Percentiles rank a stretch among this genome's conserved stretches.
phyloP scores from a whole-genome alignment of 2,888 invertebrate genomes.

The Trypoxylon attenuatum region DNA sequence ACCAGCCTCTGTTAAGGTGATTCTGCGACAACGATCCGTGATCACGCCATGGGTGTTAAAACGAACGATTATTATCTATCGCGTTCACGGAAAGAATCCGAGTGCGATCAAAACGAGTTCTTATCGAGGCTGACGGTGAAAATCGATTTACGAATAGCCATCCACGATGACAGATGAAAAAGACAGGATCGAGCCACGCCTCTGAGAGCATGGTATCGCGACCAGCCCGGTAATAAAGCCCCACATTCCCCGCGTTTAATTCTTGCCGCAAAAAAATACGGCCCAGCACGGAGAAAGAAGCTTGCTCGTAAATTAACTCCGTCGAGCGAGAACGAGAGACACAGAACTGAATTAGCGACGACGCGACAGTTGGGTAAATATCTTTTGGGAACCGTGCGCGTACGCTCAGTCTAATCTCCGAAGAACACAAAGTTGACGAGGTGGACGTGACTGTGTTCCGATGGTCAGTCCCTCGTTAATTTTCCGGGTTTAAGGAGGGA shows the following conservation, averaged over 20 bases:
- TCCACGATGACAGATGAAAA: slow-evolving; percentile 14
- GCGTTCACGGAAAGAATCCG: neutral
- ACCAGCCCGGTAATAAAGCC: slow-evolving; percentile 13
- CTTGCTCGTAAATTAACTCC: no score
- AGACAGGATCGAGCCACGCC: slow-evolving; percentile 11
- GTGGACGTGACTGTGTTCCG: slow-evolving; percentile 8
- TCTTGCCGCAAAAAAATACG: neutral
- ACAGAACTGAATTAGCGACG: neutral
- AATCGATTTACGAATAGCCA: slow-evolving; percentile 3
- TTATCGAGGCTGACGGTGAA: neutral
- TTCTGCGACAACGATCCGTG: neutral
- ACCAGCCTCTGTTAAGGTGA: neutral
- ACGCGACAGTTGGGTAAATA: neutral
- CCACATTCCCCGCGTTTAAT: slow-evolving; percentile 9
- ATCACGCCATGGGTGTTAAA: neutral
- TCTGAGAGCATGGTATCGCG: slow-evolving; percentile 31
- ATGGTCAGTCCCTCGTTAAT: slow-evolving; percentile 31
- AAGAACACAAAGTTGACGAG: slow-evolving; percentile 9
- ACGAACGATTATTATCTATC: neutral
- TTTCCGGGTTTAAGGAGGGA: slow-evolving; percentile 14
- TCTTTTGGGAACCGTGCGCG: neutral
- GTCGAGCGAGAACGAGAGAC: no score
- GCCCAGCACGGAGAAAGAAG: neutral
- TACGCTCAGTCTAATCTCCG: neutral
- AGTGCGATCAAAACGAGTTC: neutral